These are phyloP conservation scores for Sebastes melanostomus DNA, from an alignment of 2,797 vertebrate genomes.

Conservation along the genomic window DNA sequence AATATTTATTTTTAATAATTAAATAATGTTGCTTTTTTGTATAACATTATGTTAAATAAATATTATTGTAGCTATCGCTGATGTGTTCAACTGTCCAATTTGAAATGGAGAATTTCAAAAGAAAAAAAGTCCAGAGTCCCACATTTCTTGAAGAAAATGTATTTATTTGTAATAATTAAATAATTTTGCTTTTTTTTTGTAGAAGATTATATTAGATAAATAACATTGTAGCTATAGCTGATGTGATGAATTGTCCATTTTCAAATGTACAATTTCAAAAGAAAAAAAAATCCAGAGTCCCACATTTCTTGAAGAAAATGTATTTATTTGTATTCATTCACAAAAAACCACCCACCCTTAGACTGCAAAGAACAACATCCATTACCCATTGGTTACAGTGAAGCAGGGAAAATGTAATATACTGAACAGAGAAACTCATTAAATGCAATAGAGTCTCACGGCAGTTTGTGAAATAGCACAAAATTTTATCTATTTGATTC, in stretches of 20 bases:
- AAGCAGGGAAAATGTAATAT: slow-evolving; percentile 12
- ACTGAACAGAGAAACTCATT: slow-evolving; percentile 10
- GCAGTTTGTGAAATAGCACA: background rate
- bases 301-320: slow-evolving; percentile 24
- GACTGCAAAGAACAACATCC: slow-evolving; percentile 18
- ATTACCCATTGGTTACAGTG: slow-evolving; percentile 25
- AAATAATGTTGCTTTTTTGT: background rate
- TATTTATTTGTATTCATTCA: slow-evolving; percentile 50
- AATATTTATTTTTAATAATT: background rate
- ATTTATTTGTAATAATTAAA: background rate
- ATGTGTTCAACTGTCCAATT: background rate
- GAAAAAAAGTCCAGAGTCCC: background rate
- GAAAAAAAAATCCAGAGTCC: background rate
- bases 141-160: slow-evolving; percentile 17
- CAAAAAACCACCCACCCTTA: slow-evolving; percentile 11
- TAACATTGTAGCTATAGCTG: background rate
- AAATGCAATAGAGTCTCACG: background rate
- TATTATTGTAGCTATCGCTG: background rate
- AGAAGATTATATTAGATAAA: background rate
- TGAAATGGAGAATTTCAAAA: background rate
- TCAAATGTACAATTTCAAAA: background rate
- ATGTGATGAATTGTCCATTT: background rate
- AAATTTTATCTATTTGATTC: background rate
- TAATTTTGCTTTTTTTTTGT: background rate
- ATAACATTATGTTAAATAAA: background rate